phyloP scores from a whole-genome alignment of 1,140 invertebrate genomes.

The Drosophila gunungcola region DNA sequence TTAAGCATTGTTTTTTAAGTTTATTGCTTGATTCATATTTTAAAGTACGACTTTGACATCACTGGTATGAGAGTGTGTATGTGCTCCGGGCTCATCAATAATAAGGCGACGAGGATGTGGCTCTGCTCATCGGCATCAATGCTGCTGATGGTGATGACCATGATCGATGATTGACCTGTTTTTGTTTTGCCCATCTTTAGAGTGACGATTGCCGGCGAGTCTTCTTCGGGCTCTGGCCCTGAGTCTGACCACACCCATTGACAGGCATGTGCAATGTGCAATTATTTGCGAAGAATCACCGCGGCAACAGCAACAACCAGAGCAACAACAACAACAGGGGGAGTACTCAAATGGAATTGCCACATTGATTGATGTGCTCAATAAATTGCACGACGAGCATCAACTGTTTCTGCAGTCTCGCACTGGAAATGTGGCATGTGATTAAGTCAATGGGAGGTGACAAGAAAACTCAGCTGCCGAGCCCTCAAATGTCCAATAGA shows the following conservation, averaged over 20 bases:
- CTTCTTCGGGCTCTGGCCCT: conserved; percentile 58
- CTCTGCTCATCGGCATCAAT: conserved; percentile 35
- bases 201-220: conserved; percentile 70
- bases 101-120: conserved; percentile 54
- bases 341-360: conserved; percentile 61
- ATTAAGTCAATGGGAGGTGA: conserved; percentile 57
- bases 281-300: conserved; percentile 75
- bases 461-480: conserved; percentile 35
- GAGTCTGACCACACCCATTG: conserved; percentile 76
- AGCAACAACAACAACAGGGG: conserved; percentile 29
- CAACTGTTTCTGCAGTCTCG: conserved; percentile 34
- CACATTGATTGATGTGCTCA: conserved; percentile 78
- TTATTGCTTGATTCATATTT: too few species aligned
- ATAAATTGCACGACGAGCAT: conserved; percentile 73
- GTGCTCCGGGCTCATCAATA: conserved; percentile 68
- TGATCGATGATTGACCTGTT: conserved; percentile 83
- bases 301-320: conserved; percentile 43
- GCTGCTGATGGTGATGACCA: conserved; percentile 73
- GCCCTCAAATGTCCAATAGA: conserved; percentile 7
- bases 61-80: conserved; percentile 2
- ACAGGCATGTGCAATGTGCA: conserved; percentile 70
- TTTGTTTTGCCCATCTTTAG: conserved; percentile 71
- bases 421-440: conserved; percentile 34
- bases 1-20: not conserved
- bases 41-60: conserved; percentile 6